Percentiles rank a stretch among this genome's conserved stretches.
Conservation (phyloP, 2,113 vertebrate genomes). For the Ctenomys sociabilis region DNA sequence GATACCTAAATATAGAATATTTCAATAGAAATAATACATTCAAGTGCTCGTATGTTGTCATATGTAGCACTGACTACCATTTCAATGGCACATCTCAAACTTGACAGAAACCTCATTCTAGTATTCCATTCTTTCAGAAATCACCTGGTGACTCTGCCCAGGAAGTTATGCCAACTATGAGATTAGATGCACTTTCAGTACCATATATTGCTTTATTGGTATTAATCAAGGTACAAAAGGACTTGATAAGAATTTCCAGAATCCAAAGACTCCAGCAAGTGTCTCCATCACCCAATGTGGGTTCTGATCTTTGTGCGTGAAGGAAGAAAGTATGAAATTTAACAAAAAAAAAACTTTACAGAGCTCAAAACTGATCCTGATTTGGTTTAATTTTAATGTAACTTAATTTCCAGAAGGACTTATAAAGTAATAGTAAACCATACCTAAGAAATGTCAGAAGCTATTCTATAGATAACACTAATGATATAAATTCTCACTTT, state of each 20-base stretch:
- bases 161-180: neutral
- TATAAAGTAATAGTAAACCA: neutral
- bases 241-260: slow-evolving; percentile 9
- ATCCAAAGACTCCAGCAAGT: neutral
- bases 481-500: slow-evolving; percentile 50
- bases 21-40: neutral
- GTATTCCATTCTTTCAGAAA: neutral
- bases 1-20: neutral
- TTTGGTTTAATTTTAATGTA: neutral
- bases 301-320: neutral
- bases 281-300: neutral
- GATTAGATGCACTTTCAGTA: neutral
- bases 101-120: neutral
- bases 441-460: neutral
- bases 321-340: neutral
- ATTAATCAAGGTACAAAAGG: neutral
- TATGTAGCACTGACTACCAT: neutral
- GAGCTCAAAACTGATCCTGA: neutral
- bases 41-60: neutral
- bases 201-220: neutral
- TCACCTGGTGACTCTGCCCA: neutral
- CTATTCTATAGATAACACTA: neutral
- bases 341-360: neutral
- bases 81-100: neutral
- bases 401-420: neutral